Conservation (phyloP, 2,888 invertebrate species). For the Drosophila falleni region DNA sequence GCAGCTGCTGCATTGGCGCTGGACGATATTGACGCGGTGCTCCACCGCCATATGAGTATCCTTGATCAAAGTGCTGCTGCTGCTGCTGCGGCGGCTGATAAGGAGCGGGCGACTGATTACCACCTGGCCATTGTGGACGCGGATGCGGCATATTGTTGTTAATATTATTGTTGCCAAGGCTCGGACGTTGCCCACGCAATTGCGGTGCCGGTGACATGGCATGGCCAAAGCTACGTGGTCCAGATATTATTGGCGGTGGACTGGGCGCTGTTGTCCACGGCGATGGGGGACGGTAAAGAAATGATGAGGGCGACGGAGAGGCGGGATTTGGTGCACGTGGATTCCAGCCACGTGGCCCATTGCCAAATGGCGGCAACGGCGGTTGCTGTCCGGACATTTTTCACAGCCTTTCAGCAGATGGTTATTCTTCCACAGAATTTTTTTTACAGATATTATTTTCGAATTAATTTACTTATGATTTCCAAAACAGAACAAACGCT, state of each 20-base stretch:
- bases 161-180: conserved; percentile 6
- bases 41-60: conserved; percentile 49
- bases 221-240: conserved; percentile 86
- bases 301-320: conserved; percentile 87
- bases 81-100: conserved; percentile 70
- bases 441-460: conserved; percentile 13
- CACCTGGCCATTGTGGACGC: conserved; percentile 88
- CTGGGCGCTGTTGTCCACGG: conserved; percentile 89
- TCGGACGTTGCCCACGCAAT: conserved; percentile 85
- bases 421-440: background rate
- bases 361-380: conserved; percentile 78
- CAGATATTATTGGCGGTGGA: conserved; percentile 90
- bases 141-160: conserved; percentile 88
- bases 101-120: conserved; percentile 85
- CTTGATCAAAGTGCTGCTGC: conserved; percentile 50
- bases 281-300: conserved; percentile 90
- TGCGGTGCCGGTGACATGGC: conserved; percentile 86
- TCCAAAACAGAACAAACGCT: conserved; percentile 12
- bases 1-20: conserved; percentile 84
- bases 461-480: conserved; percentile 8
- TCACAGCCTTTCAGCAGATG: conserved; percentile 41
- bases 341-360: conserved; percentile 85
- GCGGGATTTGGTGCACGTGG: conserved; percentile 82
- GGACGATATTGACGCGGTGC: conserved; percentile 85
- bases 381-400: conserved; percentile 85